Percentiles rank a stretch among this genome's conserved stretches.
phyloP scores from a whole-genome alignment of 1,140 invertebrate species.

The Neodiprion pinetum region DNA sequence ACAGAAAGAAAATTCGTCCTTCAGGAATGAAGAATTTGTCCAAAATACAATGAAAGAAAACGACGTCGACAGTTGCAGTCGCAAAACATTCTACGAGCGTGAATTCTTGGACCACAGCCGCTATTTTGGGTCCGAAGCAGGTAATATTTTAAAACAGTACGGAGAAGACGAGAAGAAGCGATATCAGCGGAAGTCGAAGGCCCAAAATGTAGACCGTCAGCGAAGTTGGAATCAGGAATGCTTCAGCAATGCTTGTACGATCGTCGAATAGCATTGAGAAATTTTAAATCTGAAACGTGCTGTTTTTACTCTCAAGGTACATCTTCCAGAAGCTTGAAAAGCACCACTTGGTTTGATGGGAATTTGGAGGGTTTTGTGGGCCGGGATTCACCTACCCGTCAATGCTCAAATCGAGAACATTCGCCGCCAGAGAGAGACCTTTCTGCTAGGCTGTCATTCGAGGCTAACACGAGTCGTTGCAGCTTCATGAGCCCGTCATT shows the following conservation, averaged over 20 bases:
- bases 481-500: background rate
- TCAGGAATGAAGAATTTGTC: background rate
- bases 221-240: no score
- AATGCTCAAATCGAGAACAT: constrained; percentile 17
- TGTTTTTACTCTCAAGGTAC: no score
- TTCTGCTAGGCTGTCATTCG: background rate
- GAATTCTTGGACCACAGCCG: background rate
- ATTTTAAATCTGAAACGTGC: no score
- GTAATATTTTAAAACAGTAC: background rate
- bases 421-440: constrained; percentile 24
- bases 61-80: background rate
- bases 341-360: no score
- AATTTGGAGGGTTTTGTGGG: no score
- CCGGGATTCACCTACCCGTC: no score
- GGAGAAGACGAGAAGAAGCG: background rate
- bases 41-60: background rate
- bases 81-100: background rate
- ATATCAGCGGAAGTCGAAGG: background rate
- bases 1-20: background rate
- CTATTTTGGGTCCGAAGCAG: background rate
- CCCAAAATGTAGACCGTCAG: background rate
- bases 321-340: no score
- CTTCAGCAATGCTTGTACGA: no score
- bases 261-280: no score
- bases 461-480: background rate